These are phyloP conservation scores for Cisticola juncidis DNA, from an alignment of 2,113 vertebrate species.

Conservation along the genomic window DNA sequence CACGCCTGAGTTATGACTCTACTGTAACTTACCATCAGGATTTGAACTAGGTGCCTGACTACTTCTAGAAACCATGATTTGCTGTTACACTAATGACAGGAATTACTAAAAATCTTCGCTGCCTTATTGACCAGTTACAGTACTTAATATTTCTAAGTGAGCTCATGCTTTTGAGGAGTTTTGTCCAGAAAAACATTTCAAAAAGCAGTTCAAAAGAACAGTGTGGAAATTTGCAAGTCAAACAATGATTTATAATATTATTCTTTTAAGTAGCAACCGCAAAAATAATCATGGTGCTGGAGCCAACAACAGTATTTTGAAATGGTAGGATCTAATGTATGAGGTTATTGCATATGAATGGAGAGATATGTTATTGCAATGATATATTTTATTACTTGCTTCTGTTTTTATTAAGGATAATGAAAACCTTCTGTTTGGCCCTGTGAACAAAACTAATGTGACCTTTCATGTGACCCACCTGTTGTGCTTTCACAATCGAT, in stretches of 20 bases:
- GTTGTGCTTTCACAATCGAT: conserved; percentile 84
- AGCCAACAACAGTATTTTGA: conserved; percentile 66
- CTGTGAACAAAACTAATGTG: conserved; percentile 81
- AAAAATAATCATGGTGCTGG: conserved; percentile 62
- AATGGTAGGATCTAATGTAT: conserved; percentile 62
- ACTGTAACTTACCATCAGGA: conserved; percentile 13
- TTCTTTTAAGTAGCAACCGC: conserved; percentile 62
- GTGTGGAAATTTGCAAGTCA: conserved; percentile 56
- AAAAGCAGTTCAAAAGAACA: conserved; percentile 52
- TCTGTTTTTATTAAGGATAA: conserved; percentile 89
- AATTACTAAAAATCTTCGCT: conserved; percentile 64
- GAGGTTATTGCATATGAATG: conserved; percentile 71
- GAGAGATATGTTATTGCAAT: conserved; percentile 79
- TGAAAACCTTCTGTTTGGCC: conserved; percentile 86
- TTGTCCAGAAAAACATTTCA: conserved; percentile 51
- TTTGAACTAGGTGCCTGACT: conserved; percentile 42
- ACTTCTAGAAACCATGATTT: conserved; percentile 62
- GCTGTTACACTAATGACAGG: conserved; percentile 58
- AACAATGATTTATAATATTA: conserved; percentile 67
- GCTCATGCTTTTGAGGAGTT: conserved; percentile 24
- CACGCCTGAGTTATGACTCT: conserved; percentile 29
- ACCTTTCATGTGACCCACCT: conserved; percentile 89
- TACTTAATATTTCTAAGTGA: conserved; percentile 47
- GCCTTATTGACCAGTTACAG: conserved; percentile 57
- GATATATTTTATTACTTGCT: conserved; percentile 81